Percentiles rank a stretch among this genome's conserved stretches.
These are phyloP conservation scores for Pangasius sanitwongsei DNA, from an alignment of 2,797 vertebrate genomes.

Conservation along the genomic window DNA sequence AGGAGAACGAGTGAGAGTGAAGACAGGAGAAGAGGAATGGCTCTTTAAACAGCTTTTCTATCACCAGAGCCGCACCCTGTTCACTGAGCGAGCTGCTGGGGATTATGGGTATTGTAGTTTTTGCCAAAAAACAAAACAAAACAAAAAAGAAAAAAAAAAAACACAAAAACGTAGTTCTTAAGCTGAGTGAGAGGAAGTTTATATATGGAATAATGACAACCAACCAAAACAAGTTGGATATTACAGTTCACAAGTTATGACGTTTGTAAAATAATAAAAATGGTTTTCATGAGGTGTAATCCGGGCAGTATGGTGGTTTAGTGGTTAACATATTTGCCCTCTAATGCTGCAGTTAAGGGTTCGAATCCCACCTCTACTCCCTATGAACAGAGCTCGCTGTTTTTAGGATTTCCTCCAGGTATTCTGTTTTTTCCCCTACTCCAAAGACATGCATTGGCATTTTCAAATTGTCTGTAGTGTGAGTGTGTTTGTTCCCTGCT, in stretches of 20 bases:
- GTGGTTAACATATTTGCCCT: too few species aligned
- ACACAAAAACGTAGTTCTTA: not conserved
- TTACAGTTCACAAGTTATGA: not conserved
- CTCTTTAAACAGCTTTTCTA: not conserved
- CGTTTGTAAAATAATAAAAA: not conserved
- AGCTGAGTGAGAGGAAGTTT: not conserved
- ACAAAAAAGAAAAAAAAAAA: not conserved
- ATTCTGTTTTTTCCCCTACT: too few species aligned
- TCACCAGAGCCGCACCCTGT: not conserved
- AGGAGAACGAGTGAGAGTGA: not conserved
- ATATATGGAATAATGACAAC: not conserved
- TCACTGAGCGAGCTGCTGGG: not conserved
- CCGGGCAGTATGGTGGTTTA: too few species aligned
- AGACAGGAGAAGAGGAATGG: not conserved
- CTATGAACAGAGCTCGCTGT: too few species aligned
- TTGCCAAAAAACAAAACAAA: not conserved
- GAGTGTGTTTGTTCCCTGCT: too few species aligned
- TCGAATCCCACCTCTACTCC: rapidly evolving
- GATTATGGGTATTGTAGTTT: constrained; percentile 7
- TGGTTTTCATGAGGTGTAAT: not conserved
- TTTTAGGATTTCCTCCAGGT: too few species aligned
- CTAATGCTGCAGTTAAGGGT: rapidly evolving
- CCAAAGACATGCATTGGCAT: too few species aligned
- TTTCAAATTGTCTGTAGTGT: too few species aligned
- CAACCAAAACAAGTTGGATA: not conserved